Conservation (phyloP, 2,797 vertebrate species). For the Chrosomus eos region DNA sequence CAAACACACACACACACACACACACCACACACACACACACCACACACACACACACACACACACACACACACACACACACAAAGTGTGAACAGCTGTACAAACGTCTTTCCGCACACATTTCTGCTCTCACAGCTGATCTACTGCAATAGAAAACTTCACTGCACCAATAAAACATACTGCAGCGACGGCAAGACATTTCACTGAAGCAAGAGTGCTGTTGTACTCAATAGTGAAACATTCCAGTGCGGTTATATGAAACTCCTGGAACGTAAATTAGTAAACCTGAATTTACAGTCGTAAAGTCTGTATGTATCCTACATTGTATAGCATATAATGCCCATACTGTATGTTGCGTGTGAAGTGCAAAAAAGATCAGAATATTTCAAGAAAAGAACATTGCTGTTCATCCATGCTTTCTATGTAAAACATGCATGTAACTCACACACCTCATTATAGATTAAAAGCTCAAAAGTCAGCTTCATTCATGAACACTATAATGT, state of each 20-base stretch:
- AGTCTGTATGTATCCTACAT: background rate
- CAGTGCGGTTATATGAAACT: background rate
- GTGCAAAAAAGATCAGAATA: background rate
- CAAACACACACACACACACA: background rate
- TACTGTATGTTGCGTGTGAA: background rate
- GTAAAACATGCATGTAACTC: background rate
- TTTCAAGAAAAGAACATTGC: background rate
- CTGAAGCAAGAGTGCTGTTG: conserved; percentile 6
- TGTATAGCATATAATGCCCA: background rate
- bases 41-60: background rate
- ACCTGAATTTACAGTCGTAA: background rate
- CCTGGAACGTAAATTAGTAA: background rate
- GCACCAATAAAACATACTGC: background rate
- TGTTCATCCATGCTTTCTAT: background rate
- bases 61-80: background rate
- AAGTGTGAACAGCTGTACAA: conserved; percentile 12
- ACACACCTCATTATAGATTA: background rate
- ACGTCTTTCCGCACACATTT: background rate
- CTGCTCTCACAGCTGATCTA: background rate
- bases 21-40: background rate
- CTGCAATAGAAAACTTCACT: background rate
- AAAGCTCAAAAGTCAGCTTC: background rate
- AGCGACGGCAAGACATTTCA: background rate
- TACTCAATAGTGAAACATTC: conserved; percentile 2
- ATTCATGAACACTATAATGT: background rate